A percentile compares a stretch with the other conserved stretches of the same genome.
Conservation (phyloP, 2,888 invertebrate genomes). For the Hyalella azteca region DNA sequence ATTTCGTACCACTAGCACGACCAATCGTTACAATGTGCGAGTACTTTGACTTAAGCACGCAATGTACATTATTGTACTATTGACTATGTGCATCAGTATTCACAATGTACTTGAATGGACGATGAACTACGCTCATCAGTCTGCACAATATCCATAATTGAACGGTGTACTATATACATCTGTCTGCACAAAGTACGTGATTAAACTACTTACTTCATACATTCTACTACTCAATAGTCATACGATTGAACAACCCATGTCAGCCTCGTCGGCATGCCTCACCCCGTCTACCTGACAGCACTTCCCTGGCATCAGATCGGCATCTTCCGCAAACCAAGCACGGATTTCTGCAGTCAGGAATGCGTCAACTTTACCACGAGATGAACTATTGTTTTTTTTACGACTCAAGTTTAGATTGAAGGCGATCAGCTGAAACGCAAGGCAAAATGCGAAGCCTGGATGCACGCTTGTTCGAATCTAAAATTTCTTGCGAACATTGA, state of each 20-base stretch:
- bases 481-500: too few species aligned
- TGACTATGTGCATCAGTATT: too few species aligned
- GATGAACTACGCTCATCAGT: too few species aligned
- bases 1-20: too few species aligned
- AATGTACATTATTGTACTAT: too few species aligned
- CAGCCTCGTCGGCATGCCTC: background rate
- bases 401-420: constrained; percentile 17
- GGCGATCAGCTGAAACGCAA: background rate
- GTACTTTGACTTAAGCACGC: too few species aligned
- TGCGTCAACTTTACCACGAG: background rate
- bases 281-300: too few species aligned
- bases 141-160: too few species aligned
- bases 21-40: too few species aligned
- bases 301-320: background rate
- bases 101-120: too few species aligned
- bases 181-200: background rate
- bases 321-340: background rate
- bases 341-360: background rate
- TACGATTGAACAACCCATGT: background rate
- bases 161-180: background rate
- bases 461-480: too few species aligned
- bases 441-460: too few species aligned
- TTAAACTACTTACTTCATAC: background rate
- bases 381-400: background rate
- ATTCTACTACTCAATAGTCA: background rate